Evolutionary conservation across 1,140 invertebrate species (phyloP).

Genomic region (Micrasema minimum): DNA sequence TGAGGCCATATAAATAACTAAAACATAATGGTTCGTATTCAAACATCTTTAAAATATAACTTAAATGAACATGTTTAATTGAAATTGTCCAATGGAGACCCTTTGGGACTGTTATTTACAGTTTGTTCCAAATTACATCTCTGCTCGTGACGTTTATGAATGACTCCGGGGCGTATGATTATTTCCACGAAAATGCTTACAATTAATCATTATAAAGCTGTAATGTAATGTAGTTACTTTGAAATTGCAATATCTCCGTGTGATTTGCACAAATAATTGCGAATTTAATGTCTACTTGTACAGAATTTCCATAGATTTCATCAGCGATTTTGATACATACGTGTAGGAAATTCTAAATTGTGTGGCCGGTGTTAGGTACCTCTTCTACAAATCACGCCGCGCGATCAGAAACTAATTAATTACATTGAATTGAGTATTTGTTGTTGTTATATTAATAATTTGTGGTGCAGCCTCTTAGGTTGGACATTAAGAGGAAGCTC

Average conservation of each 20-base stretch:
- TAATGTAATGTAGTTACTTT: no score
- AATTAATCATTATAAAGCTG: not conserved
- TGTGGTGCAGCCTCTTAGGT: slow-evolving; percentile 81
- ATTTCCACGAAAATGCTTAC: not conserved
- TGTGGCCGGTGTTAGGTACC: slow-evolving; percentile 16
- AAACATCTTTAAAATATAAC: no score
- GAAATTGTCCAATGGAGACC: no score
- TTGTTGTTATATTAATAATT: no score
- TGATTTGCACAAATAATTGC: no score
- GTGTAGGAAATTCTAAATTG: slow-evolving; percentile 5
- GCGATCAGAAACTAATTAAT: no score
- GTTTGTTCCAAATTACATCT: not conserved
- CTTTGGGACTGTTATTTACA: no score
- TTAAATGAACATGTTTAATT: no score
- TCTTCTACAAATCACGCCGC: no score
- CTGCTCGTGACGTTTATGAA: not conserved
- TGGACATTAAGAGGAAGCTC: slow-evolving; percentile 98
- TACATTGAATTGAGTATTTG: no score
- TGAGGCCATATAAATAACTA: slow-evolving; percentile 26
- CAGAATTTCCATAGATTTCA: slow-evolving; percentile 34
- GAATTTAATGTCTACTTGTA: not conserved
- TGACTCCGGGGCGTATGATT: not conserved
- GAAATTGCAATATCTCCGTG: no score
- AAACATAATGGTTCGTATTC: slow-evolving; percentile 29
- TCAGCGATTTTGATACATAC: slow-evolving; percentile 10